Evolutionary conservation across 2,888 invertebrate species (phyloP).

Genomic region (Bombylius major): DNA sequence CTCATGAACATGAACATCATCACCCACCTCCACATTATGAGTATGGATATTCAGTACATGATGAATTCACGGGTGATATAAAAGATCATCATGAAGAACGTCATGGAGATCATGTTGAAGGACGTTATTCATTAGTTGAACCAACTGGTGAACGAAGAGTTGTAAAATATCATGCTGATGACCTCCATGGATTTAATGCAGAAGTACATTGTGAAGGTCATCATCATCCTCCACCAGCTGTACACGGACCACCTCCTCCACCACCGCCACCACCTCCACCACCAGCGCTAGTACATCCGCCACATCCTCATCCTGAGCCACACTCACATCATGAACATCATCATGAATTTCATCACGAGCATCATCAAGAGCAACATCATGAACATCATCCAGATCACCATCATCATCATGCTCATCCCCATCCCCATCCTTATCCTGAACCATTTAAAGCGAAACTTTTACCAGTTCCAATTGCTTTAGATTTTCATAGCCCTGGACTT

Average conservation of each 20-base stretch:
- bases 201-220: conserved; percentile 36
- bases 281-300: neutral
- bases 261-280: neutral
- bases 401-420: neutral
- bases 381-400: neutral
- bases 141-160: conserved; percentile 40
- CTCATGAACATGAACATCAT: conserved; percentile 20
- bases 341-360: neutral
- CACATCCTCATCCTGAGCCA: neutral
- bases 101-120: conserved; percentile 40
- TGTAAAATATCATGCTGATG: conserved; percentile 42
- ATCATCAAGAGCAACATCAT: neutral
- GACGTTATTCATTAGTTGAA: conserved; percentile 40
- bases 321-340: neutral
- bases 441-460: no score
- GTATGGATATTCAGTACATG: conserved; percentile 39
- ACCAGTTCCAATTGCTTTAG: no score
- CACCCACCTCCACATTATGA: conserved; percentile 38
- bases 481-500: no score
- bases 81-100: conserved; percentile 41
- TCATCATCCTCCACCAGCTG: neutral
- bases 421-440: neutral
- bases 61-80: conserved; percentile 41
- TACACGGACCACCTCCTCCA: no score
- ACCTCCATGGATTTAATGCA: conserved; percentile 42